These are phyloP conservation scores for Apis dorsata DNA, from an alignment of 1,140 invertebrate genomes.

Conservation along the genomic window DNA sequence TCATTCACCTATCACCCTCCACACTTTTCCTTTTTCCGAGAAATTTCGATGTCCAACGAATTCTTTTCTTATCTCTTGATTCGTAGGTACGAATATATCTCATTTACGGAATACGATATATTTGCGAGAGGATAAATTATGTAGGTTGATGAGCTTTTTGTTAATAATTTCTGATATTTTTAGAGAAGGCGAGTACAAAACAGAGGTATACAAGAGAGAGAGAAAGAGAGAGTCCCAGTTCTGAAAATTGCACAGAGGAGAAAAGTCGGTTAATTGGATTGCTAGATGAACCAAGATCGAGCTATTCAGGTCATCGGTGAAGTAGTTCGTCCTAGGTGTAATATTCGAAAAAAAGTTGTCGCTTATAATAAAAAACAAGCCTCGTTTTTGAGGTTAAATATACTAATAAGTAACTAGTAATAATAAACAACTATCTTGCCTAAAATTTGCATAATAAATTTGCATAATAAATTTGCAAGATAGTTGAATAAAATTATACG, in stretches of 20 bases:
- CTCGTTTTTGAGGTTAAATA: not conserved
- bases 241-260: not conserved
- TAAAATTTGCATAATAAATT: no score
- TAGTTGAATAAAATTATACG: no score
- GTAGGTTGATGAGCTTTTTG: not conserved
- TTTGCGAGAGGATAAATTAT: not conserved
- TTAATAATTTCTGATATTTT: not conserved
- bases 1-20: not conserved
- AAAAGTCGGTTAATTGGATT: conserved; percentile 32
- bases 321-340: not conserved
- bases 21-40: not conserved
- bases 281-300: conserved; percentile 21
- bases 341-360: conserved; percentile 4
- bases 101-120: not conserved
- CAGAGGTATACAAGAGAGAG: not conserved
- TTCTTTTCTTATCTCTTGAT: not conserved
- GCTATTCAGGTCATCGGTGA: not conserved
- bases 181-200: not conserved
- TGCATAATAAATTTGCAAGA: no score
- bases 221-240: not conserved
- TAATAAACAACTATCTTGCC: no score
- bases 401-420: no score
- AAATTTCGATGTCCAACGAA: not conserved
- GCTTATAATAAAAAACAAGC: not conserved
- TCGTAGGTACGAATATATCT: not conserved